Base-by-base conservation (phyloP, 2,113 vertebrate genomes). In the Prochilodus magdalenae region DNA sequence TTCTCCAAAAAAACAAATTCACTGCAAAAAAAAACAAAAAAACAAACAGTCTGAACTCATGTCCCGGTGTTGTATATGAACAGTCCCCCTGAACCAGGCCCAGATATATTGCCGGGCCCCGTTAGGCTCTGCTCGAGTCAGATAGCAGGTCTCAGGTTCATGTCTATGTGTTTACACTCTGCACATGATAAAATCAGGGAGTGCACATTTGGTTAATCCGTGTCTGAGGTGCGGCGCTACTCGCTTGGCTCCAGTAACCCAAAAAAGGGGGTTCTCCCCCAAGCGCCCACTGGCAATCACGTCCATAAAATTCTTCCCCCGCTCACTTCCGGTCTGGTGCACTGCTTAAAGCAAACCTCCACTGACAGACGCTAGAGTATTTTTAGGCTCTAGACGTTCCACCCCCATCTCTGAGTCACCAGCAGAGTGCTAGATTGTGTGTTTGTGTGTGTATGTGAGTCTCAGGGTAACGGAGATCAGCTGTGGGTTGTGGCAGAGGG, bases 351-450 rank as follows among this genome's bases (percentile, higher is more conserved):
- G 83, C 69, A 65, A 75, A 78, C 47, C 73, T 81, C 72, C 69
- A 75, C 73, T 86, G 78, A 89, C 84, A 84, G 80, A 78, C 69
- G n/a, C 57, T 55, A 22, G 29, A 79, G 75, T 88, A 84, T 88
- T 89, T 88, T 84, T 87, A 89, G 87, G 73, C 44, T 65, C 73
- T 76, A 75, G 79, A 83, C 74, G 72, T 79, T 85, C 72, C 84
- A 70, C 83, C 83, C 69, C 65, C 81, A 47, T 67, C 71, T 83
- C 62, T 89, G 86, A 88, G 44, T 88, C 86, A 88, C 76, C 79
- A 73, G 55, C 26, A 13, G 40, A 63, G 69, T 60, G 69, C 16
- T 20, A 51, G 30, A 10, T 33, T 70, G 79, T 73, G 69, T 74
- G 79, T 24, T 53, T n/a, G 73, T 44, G 67, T 70, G 62, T 75